phyloP scores from a whole-genome alignment of 2,113 vertebrate genomes.

The Dicerorhinus sumatrensis region DNA sequence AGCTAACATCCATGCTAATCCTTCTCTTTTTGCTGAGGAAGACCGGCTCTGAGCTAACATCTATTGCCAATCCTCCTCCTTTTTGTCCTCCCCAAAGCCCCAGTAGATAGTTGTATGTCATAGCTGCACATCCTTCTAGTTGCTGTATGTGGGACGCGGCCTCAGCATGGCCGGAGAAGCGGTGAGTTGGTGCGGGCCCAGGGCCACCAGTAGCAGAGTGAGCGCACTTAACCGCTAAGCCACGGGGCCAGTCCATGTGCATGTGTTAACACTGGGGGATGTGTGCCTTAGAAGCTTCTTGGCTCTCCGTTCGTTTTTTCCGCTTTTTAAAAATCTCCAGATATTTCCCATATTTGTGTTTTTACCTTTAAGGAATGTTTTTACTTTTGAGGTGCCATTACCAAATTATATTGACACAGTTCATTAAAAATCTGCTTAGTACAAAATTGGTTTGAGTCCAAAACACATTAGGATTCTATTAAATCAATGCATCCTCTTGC shows the following conservation, averaged over 20 bases:
- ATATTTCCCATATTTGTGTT: not conserved
- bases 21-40: too few species aligned
- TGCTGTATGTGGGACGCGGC: too few species aligned
- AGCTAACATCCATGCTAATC: too few species aligned
- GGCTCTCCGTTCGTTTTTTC: not conserved
- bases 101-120: too few species aligned
- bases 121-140: too few species aligned
- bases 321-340: not conserved
- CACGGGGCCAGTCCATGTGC: not conserved
- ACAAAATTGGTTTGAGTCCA: not conserved
- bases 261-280: not conserved
- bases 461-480: not conserved
- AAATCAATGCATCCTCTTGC: constrained; percentile 47
- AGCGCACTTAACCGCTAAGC: too few species aligned
- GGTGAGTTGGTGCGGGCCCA: too few species aligned
- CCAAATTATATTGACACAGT: constrained; percentile 20
- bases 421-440: constrained; percentile 57
- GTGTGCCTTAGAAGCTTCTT: not conserved
- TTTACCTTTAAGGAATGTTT: constrained; percentile 27
- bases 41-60: too few species aligned
- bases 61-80: too few species aligned
- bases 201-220: too few species aligned
- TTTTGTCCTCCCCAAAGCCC: too few species aligned
- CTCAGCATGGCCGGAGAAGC: too few species aligned
- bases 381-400: not conserved